Evolutionary conservation across 2,888 invertebrate species (phyloP).

Genomic region (Geotrupes spiniger): DNA sequence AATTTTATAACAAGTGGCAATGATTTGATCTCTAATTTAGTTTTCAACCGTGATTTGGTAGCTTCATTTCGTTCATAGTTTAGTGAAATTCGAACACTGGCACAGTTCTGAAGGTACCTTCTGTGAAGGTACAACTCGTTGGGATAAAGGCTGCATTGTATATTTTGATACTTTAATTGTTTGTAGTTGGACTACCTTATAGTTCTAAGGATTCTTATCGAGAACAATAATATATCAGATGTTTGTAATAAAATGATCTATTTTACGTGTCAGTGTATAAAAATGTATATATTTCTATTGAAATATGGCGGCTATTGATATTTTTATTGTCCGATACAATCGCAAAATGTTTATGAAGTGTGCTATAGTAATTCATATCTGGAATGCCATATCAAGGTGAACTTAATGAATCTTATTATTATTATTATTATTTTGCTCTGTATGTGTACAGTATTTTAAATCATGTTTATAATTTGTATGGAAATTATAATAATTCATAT

Average conservation of each 20-base stretch:
- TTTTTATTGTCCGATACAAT: constrained; percentile 40
- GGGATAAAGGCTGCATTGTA: constrained; percentile 19
- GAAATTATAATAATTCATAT: constrained; percentile 61
- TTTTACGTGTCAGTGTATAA: constrained; percentile 46
- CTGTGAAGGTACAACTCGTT: constrained; percentile 39
- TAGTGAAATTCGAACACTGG: constrained; percentile 33
- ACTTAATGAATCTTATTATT: constrained; percentile 39
- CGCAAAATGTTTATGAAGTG: constrained; percentile 35
- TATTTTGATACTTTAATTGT: constrained; percentile 22
- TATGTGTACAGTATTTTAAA: constrained; percentile 77
- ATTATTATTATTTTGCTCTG: constrained; percentile 43
- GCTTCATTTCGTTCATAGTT: constrained; percentile 35
- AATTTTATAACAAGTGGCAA: constrained; percentile 44
- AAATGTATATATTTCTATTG: constrained; percentile 43
- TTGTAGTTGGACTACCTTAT: constrained; percentile 26
- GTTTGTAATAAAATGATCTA: constrained; percentile 33
- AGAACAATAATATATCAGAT: constrained; percentile 27
- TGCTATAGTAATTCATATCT: constrained; percentile 51
- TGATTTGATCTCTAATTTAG: constrained; percentile 48
- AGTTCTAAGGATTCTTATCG: constrained; percentile 25
- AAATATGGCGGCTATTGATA: constrained; percentile 47
- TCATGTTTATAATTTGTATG: constrained; percentile 81
- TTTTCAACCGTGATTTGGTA: constrained; percentile 32
- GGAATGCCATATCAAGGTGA: constrained; percentile 38
- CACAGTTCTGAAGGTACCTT: constrained; percentile 38